Conservation (phyloP, 2,113 vertebrate species). For the Pedetes capensis region DNA sequence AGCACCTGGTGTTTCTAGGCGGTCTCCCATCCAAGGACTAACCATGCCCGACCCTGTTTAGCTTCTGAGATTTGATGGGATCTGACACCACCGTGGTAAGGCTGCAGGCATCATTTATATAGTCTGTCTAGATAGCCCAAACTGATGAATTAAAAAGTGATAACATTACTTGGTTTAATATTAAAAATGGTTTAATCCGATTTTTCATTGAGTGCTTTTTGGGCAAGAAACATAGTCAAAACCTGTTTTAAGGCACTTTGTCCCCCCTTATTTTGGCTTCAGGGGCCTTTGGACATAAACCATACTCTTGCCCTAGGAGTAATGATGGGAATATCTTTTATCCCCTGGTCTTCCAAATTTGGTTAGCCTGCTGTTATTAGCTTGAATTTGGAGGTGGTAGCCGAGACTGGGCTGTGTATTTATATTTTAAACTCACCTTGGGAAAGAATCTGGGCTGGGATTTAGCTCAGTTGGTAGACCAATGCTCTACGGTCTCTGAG, state of each 20-base stretch:
- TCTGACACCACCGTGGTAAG: no score
- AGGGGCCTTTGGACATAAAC: neutral
- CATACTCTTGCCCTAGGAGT: neutral
- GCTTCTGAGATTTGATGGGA: no score
- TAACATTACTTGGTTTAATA: conserved; percentile 1
- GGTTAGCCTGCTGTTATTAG: neutral
- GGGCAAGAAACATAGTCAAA: neutral
- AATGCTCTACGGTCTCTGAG: no score
- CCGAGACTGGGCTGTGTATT: neutral
- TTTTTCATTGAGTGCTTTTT: neutral
- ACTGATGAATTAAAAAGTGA: neutral
- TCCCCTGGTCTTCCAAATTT: neutral
- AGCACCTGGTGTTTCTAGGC: no score
- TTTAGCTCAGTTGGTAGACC: no score
- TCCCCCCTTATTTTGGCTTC: neutral
- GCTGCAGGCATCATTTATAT: no score
- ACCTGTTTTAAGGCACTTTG: neutral
- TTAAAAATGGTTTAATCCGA: neutral
- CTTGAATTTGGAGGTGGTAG: neutral
- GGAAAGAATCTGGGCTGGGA: no score
- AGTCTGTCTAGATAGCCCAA: neutral
- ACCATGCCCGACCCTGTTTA: no score
- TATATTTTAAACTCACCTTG: neutral
- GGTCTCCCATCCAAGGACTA: no score
- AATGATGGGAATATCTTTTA: neutral